phyloP scores from a whole-genome alignment of 2,888 invertebrate genomes.

The Agrochola lota region DNA sequence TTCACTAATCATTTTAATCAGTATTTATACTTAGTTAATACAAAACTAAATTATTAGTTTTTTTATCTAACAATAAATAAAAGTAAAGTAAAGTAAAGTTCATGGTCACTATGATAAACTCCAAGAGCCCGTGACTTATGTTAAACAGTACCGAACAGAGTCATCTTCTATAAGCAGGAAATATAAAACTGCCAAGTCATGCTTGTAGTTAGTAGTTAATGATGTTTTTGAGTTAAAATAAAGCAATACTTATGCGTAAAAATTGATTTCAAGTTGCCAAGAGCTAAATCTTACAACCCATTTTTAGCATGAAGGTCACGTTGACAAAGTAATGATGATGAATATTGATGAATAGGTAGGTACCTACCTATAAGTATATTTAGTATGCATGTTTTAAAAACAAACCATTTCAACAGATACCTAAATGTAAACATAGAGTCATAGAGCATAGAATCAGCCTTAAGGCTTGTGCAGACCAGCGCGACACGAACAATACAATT shows the following conservation, averaged over 20 bases:
- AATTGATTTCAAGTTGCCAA: conserved; percentile 9
- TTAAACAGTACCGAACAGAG: background rate
- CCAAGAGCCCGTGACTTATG: conserved; percentile 22
- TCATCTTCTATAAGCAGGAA: conserved; percentile 13
- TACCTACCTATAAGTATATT: accelerated
- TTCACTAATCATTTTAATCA: background rate
- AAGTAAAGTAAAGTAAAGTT: too few species aligned
- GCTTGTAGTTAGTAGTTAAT: conserved; percentile 3
- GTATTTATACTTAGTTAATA: background rate
- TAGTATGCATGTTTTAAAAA: background rate
- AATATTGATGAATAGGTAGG: conserved; percentile 25
- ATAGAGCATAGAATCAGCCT: background rate
- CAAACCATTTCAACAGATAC: background rate
- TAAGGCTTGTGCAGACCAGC: too few species aligned
- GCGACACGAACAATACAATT: too few species aligned
- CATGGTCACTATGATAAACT: conserved; percentile 41
- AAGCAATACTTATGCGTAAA: conserved; percentile 1
- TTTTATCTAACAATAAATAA: background rate
- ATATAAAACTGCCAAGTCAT: conserved; percentile 29
- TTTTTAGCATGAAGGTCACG: conserved; percentile 29
- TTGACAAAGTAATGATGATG: conserved; percentile 24
- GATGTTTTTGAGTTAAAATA: conserved; percentile 1
- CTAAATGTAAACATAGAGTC: conserved; percentile 5
- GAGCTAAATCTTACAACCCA: conserved; percentile 2
- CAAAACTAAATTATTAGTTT: background rate